These are phyloP conservation scores for Diplolepis rosae DNA, from an alignment of 2,888 invertebrate species.

Conservation along the genomic window DNA sequence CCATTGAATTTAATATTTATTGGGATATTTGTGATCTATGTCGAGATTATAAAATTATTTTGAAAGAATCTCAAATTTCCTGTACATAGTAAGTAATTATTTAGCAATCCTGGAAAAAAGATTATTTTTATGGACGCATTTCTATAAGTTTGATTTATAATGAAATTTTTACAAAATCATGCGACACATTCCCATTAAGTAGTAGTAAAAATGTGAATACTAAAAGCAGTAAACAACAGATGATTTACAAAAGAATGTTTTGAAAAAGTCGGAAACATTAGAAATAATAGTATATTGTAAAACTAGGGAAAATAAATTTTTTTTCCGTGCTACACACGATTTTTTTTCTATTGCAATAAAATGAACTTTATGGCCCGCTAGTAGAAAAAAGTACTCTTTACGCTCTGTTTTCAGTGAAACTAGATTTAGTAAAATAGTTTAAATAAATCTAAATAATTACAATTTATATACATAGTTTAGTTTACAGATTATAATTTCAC, in stretches of 20 bases:
- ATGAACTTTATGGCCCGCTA: not conserved
- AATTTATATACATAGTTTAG: conserved; percentile 7
- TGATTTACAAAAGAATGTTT: not conserved
- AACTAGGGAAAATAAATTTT: not conserved
- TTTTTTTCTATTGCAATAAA: too few relatives aligned
- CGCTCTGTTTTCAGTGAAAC: not conserved
- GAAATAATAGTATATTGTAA: too few relatives aligned
- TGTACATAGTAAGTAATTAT: conserved; percentile 11
- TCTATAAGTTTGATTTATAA: not conserved
- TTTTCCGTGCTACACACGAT: too few relatives aligned
- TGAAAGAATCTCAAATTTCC: not conserved
- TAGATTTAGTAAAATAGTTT: not conserved
- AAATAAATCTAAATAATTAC: not conserved
- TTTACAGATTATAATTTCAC: not conserved
- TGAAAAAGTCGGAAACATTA: too few relatives aligned
- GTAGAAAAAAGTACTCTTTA: not conserved
- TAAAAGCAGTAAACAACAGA: too few relatives aligned
- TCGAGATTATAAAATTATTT: not conserved
- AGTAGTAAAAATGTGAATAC: not conserved
- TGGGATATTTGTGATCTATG: not conserved
- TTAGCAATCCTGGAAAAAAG: not conserved
- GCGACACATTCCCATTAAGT: not conserved
- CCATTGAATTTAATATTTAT: not conserved
- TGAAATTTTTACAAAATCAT: not conserved
- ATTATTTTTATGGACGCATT: not conserved